Evolutionary conservation across 2,113 vertebrate species (phyloP), one percentile per base, ranked within the genome.

Genomic region (Halcyon senegalensis): DNA sequence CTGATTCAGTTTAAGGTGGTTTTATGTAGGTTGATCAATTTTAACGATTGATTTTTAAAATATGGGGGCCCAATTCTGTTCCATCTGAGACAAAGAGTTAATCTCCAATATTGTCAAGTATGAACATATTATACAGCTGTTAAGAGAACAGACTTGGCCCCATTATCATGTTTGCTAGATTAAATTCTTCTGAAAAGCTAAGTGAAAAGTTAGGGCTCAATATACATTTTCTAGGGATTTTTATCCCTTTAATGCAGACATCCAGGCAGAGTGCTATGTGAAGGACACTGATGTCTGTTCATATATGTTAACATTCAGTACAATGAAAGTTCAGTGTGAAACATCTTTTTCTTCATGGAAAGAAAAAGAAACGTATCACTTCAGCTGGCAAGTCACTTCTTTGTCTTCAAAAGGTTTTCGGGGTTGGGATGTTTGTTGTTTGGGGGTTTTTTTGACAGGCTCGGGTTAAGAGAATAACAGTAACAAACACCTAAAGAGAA

Each of bases 261-360:
- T n/a, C 5, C 75, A 94, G 72, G 30, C 87, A 94, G 59, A 96
- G 48, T 4, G 11, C 60, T 84, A 46, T 69, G 37, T 58, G 91
- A 96, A 91, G 70, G 94, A 90, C 87, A 90, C 69, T 92, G 73
- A 88, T 23, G 30, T 79, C 37, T 96, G 27, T 92, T 94, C 96
- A 66, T 95, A 56, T 85, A 78, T 92, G 77, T 86, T 93, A 96
- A 56, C 30, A 5, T 91, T 95, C 92, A 72, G 53, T 79, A 95
- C 85, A 94, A 97, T 83, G 92, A 90, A 84, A 96, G 63, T 59
- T 89, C 94, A 24, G 2, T 89, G 13, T 58, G 62, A 97, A 97
- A 95, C 58, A 72, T 55, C 46, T 55, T 83, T 87, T 95, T 95
- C 75, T 94, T 92, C 82, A 72, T 18, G 21, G 16, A 75, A 87